Conservation (phyloP, 2,888 invertebrate genomes). For the Synergus itoensis region DNA sequence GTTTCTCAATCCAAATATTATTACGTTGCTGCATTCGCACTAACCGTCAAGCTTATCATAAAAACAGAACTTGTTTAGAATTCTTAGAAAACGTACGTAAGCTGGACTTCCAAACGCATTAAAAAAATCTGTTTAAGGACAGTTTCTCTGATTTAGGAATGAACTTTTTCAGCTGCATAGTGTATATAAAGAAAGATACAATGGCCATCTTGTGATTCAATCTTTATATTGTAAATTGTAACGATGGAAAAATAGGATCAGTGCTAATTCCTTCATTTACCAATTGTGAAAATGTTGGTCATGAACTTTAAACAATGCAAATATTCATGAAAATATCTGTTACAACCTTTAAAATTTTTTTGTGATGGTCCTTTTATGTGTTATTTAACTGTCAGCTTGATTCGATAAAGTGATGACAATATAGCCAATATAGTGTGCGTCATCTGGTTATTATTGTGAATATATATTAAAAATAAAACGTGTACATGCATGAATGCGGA, state of each 20-base stretch:
- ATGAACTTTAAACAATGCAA: no score
- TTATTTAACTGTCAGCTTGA: not conserved
- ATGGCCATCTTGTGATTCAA: not conserved
- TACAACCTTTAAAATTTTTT: not conserved
- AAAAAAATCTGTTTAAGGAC: not conserved
- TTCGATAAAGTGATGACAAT: conserved; percentile 37
- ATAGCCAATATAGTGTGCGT: conserved; percentile 37
- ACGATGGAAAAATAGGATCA: not conserved
- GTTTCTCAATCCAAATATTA: conserved; percentile 18
- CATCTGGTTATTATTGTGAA: conserved; percentile 63
- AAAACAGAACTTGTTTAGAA: not conserved
- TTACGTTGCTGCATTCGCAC: conserved; percentile 39
- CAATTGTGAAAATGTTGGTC: no score
- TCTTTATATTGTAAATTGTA: not conserved
- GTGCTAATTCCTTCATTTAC: not conserved
- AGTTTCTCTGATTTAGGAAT: not conserved
- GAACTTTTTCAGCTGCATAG: not conserved
- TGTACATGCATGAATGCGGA: conserved; percentile 58
- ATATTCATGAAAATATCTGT: not conserved
- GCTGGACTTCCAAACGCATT: conserved; percentile 3
- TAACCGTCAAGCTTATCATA: not conserved
- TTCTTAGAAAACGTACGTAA: not conserved
- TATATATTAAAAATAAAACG: conserved; percentile 63
- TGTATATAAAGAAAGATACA: not conserved
- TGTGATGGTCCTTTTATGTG: not conserved